Conservation (phyloP, 2,113 vertebrate species). For the Physeter macrocephalus region DNA sequence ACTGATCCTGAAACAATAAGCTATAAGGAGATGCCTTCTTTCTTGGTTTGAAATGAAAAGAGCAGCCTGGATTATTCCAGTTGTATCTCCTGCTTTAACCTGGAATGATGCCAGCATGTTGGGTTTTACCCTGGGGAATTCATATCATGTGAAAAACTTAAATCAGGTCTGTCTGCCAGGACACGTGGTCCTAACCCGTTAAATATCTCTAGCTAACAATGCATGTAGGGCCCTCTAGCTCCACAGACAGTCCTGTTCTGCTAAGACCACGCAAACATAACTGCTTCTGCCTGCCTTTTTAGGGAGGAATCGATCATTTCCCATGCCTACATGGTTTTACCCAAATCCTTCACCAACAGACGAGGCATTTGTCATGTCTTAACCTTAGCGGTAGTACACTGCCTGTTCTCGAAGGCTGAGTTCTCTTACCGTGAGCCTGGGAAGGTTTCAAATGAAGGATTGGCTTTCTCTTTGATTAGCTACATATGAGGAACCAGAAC, state of each 20-base stretch:
- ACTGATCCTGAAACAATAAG: slow-evolving; percentile 53
- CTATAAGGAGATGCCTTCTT: background rate
- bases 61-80: background rate
- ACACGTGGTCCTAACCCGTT: slow-evolving; percentile 21
- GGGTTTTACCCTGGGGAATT: slow-evolving; percentile 36
- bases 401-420: background rate
- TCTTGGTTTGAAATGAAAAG: background rate
- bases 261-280: slow-evolving; percentile 39
- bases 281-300: slow-evolving; percentile 44
- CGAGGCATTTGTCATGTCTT: background rate
- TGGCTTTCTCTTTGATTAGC: slow-evolving; percentile 1
- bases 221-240: slow-evolving; percentile 11
- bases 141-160: slow-evolving; percentile 47
- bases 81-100: slow-evolving; percentile 34
- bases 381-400: rapidly evolving
- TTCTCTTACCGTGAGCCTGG: background rate
- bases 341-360: background rate
- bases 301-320: background rate
- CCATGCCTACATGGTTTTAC: background rate
- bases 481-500: background rate
- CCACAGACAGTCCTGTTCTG: background rate
- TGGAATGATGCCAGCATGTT: slow-evolving; percentile 38
- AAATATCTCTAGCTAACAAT: slow-evolving; percentile 53
- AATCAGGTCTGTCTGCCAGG: slow-evolving; percentile 41
- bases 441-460: background rate